These are phyloP conservation scores for Lophius americanus DNA, from an alignment of 2,797 vertebrate genomes.

Conservation along the genomic window DNA sequence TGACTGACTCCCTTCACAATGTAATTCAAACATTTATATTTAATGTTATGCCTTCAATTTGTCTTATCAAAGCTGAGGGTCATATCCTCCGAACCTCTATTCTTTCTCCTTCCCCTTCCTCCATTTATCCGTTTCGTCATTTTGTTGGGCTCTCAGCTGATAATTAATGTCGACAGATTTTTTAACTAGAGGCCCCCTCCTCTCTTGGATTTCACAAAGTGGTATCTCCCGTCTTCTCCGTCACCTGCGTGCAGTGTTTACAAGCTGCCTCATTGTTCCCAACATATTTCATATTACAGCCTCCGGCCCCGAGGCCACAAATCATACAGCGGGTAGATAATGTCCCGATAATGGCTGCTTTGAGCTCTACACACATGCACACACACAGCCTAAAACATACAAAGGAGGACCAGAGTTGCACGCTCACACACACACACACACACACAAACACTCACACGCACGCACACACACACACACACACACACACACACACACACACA, in stretches of 20 bases:
- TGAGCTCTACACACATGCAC: slow-evolving; percentile 40
- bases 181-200: slow-evolving; percentile 15
- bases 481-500: slow-evolving; percentile 32
- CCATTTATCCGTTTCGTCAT: slow-evolving; percentile 25
- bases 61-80: not conserved
- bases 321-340: slow-evolving; percentile 89
- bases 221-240: slow-evolving; percentile 51
- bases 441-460: slow-evolving; percentile 25
- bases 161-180: slow-evolving; percentile 57
- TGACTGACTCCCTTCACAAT: not conserved
- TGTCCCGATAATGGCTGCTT: slow-evolving; percentile 87
- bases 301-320: slow-evolving; percentile 78
- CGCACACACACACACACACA: slow-evolving; percentile 16
- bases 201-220: slow-evolving; percentile 29
- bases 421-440: slow-evolving; percentile 21
- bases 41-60: not conserved
- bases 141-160: slow-evolving; percentile 34
- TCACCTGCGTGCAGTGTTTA: slow-evolving; percentile 75
- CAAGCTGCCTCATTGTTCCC: slow-evolving; percentile 85
- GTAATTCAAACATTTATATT: not conserved
- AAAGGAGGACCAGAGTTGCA: slow-evolving; percentile 14
- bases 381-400: slow-evolving; percentile 30
- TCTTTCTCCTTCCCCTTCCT: not conserved
- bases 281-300: slow-evolving; percentile 90
- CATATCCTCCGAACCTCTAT: not conserved